These are phyloP conservation scores for Dendroctonus ponderosae DNA, from an alignment of 1,140 invertebrate genomes.

Conservation along the genomic window DNA sequence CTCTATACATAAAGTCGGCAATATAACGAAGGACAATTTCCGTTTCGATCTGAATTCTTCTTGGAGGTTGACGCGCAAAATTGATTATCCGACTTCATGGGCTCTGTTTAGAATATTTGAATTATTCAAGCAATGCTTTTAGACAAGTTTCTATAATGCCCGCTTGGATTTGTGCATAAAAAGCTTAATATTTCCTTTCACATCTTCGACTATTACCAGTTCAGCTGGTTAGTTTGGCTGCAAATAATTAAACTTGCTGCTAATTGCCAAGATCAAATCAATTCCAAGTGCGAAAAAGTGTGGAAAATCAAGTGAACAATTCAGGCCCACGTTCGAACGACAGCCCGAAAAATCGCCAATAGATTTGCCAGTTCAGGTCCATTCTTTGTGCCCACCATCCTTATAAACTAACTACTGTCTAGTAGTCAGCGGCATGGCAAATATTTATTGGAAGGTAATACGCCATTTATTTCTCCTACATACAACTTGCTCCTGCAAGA, in stretches of 20 bases:
- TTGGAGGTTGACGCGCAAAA: slow-evolving; percentile 22
- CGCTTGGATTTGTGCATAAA: too few relatives aligned
- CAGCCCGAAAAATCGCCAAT: slow-evolving; percentile 22
- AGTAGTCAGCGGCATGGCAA: slow-evolving; percentile 31
- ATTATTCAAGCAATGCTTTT: slow-evolving; percentile 13
- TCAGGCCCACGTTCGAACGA: slow-evolving; percentile 18
- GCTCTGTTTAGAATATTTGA: slow-evolving; percentile 6
- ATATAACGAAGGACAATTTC: slow-evolving; percentile 21
- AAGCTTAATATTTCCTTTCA: too few relatives aligned
- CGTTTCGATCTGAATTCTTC: slow-evolving; percentile 24
- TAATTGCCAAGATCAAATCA: too few relatives aligned
- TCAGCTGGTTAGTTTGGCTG: too few relatives aligned
- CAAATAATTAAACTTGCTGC: too few relatives aligned
- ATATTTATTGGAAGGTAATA: slow-evolving; percentile 35
- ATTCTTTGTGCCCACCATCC: slow-evolving; percentile 29
- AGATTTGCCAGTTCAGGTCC: slow-evolving; percentile 20
- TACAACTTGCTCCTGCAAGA: slow-evolving; percentile 17
- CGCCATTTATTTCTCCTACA: slow-evolving; percentile 31
- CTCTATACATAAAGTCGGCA: slow-evolving; percentile 19
- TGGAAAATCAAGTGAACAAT: slow-evolving; percentile 1
- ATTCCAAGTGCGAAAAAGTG: too few relatives aligned
- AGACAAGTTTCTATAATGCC: background rate
- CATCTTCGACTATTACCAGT: too few relatives aligned
- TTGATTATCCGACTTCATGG: slow-evolving; percentile 11
- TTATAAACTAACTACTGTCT: slow-evolving; percentile 34